phyloP scores from a whole-genome alignment of 2,888 invertebrate genomes.

The Gymnosoma rotundatum region DNA sequence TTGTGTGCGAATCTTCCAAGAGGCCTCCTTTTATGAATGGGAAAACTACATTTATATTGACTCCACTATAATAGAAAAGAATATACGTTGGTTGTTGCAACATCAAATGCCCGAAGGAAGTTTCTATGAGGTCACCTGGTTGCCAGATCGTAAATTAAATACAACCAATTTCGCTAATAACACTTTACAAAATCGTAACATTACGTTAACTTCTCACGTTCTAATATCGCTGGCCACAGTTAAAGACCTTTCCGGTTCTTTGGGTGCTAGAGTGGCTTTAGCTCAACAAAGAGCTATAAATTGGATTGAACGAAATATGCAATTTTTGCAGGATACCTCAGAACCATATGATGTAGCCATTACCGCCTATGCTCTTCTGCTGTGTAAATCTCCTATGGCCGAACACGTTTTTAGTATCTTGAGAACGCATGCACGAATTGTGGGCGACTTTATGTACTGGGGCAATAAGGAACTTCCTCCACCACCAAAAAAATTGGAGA shows the following conservation, averaged over 20 bases:
- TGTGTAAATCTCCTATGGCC: slow-evolving; percentile 92
- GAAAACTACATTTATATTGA: slow-evolving; percentile 98
- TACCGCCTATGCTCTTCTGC: slow-evolving; percentile 93
- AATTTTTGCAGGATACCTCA: slow-evolving; percentile 87
- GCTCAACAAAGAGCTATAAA: slow-evolving; percentile 89
- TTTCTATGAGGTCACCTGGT: slow-evolving; percentile 94
- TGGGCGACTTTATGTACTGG: slow-evolving; percentile 94
- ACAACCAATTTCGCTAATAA: slow-evolving; percentile 84
- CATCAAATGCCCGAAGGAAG: slow-evolving; percentile 93
- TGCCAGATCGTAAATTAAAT: slow-evolving; percentile 94
- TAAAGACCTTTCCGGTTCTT: slow-evolving; percentile 89
- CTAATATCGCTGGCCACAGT: slow-evolving; percentile 93
- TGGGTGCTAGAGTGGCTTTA: slow-evolving; percentile 89
- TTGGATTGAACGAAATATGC: slow-evolving; percentile 93
- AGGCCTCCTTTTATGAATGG: slow-evolving; percentile 98
- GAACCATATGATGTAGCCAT: slow-evolving; percentile 94
- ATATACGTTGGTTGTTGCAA: slow-evolving; percentile 92
- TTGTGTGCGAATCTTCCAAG: slow-evolving; percentile 93
- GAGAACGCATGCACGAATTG: slow-evolving; percentile 85
- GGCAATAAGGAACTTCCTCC: slow-evolving; percentile 90
- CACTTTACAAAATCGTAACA: slow-evolving; percentile 87
- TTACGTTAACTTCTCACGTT: slow-evolving; percentile 96
- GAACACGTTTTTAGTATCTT: slow-evolving; percentile 91
- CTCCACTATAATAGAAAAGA: slow-evolving; percentile 91
- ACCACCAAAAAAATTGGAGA: slow-evolving; percentile 93